Conservation (phyloP, 2,113 vertebrate species). For the Myotis lucifugus region DNA sequence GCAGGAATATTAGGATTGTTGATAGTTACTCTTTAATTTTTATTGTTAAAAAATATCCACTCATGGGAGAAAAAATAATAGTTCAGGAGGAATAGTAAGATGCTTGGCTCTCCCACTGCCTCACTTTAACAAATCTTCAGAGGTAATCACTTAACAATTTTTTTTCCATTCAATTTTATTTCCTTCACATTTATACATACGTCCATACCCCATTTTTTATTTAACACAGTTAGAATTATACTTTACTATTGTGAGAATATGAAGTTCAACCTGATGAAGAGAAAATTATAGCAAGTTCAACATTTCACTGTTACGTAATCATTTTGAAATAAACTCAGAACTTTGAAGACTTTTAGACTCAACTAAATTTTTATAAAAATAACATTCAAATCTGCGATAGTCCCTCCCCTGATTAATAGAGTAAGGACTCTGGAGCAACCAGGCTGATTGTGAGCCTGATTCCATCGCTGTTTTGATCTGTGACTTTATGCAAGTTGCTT, state of each 20-base stretch:
- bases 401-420: background rate
- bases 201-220: background rate
- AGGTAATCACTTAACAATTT: background rate
- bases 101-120: fast-evolving
- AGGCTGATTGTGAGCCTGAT: background rate
- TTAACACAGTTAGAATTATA: background rate
- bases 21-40: background rate
- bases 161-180: background rate
- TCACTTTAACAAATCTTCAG: background rate
- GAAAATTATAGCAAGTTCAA: background rate
- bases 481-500: background rate
- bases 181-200: background rate
- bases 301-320: background rate
- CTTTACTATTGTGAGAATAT: background rate
- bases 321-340: background rate
- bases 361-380: background rate
- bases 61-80: background rate
- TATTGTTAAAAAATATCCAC: background rate
- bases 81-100: background rate
- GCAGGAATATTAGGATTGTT: background rate
- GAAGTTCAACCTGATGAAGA: background rate
- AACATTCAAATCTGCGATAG: background rate
- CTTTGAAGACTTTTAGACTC: background rate
- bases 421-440: background rate
- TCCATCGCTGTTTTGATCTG: background rate